Base-by-base conservation (phyloP, 2,888 invertebrate genomes). In the Orthosia gothica region DNA sequence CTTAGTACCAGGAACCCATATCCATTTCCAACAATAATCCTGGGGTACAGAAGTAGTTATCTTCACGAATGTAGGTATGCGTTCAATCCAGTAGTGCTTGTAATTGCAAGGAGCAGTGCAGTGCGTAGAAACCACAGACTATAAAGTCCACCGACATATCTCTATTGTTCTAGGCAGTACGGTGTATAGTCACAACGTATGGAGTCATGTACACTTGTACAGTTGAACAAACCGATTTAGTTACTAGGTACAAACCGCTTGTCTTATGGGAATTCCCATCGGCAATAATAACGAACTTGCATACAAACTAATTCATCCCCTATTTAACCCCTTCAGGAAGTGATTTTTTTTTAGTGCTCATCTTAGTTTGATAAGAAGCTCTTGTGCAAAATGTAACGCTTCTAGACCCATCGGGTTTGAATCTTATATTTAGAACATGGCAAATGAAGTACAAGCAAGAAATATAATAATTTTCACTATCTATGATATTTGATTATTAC, bases 91-190 rank as follows among this genome's bases (percentile, higher is more conserved):
- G 20, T 50, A 26, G 47, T 16, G n/a, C 4, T 12, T 58, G 50
- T 63, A 79, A 79, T 73, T 79, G 61, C 50, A 23, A 45, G n/a
- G 26, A 16, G 45, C 18, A 5, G 26, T 13, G 11, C 3, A n/a
- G 45, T 45, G 40, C 80, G 54, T 50, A 16, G 50, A 20, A 23
- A 45, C 72, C 61, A 45, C 80, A 50, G 16, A 20, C 79, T 45
- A 79, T 76, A 57, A 62, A 50, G 26, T 71, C 4, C 23, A 18
- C 40, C 9, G 40, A 40, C 2, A 12, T 32, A 16, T 40, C 26
- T 13, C 49, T 62, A 79, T 79, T 72, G 64, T 74, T 32, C 54
- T 9, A 45, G 7, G n/a, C 15, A 12, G 20, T 26, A 73, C 16
- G 20, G 16, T 45, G 52, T 80, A 15, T 18, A 40, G 50, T 2